Percentiles rank a stretch among this genome's conserved stretches.
Conservation (phyloP, 2,113 vertebrate genomes). For the Chloroceryle aenea region DNA sequence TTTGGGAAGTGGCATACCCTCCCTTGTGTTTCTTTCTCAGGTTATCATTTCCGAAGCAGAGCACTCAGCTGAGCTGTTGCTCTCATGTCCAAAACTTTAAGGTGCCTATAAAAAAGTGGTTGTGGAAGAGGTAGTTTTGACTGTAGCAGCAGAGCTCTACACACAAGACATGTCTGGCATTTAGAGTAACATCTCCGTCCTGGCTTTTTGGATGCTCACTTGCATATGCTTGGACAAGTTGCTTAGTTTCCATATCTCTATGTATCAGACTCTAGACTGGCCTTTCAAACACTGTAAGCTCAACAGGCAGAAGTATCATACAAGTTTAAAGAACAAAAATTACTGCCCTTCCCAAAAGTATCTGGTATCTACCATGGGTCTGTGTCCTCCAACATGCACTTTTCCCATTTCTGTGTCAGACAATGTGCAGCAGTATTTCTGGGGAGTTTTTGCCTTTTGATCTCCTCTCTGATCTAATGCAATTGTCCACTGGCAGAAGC, state of each 20-base stretch:
- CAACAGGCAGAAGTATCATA: not conserved
- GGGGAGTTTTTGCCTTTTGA: constrained; percentile 87
- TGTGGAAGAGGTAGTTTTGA: not conserved
- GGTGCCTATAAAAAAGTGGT: not conserved
- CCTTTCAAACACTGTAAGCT: not conserved
- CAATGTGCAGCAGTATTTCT: constrained; percentile 76
- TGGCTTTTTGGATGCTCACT: not conserved
- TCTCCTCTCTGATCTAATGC: constrained; percentile 92
- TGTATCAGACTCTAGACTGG: not conserved
- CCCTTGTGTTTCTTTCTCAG: not conserved
- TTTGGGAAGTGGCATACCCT: not conserved
- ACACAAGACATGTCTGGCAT: not conserved
- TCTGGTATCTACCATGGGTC: not conserved
- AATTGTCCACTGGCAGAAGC: constrained; percentile 95
- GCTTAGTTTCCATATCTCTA: not conserved
- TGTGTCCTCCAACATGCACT: constrained; percentile 9
- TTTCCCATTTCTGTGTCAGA: constrained; percentile 47
- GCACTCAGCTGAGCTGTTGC: not conserved
- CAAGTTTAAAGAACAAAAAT: not conserved
- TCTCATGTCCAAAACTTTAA: not conserved
- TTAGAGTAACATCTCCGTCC: not conserved
- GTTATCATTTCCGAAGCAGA: not conserved
- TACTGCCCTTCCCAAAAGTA: not conserved
- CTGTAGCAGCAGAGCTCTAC: not conserved
- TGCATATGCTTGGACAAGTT: not conserved